Evolutionary conservation across 2,113 vertebrate species (phyloP), one percentile per base, ranked within the genome.

Genomic region (Cyprinodon brontotheroides): DNA sequence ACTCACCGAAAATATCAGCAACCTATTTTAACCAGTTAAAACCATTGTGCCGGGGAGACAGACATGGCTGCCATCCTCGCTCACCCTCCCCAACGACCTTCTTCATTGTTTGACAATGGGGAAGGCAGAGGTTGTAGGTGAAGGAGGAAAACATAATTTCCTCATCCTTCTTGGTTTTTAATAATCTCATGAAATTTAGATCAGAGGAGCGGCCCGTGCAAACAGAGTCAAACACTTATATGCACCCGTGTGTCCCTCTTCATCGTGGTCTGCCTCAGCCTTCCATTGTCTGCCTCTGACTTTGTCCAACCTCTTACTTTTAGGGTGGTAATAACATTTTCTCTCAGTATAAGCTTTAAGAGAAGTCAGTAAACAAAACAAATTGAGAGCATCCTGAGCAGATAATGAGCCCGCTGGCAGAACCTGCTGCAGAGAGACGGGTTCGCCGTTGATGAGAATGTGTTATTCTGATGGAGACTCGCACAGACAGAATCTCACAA

Each of bases 101-200:
- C 80, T 80, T 87, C 84, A 66, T 85, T 84, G 79, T 83, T 87
- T 87, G 72, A 92, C 82, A 86, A 77, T 65, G 69, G 80, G 79
- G 77, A 85, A 80, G 62, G 79, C 68, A 78, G 80, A 39, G 39
- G 73, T 73, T 53, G 83, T 68, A 88, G 76, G 74, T 72, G 80
- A 60, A 70, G 80, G 60, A 48, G 62, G 64, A 67, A 61, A 87
- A 84, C 62, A 63, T 84, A 75, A 92, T 80, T 78, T 76, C 89
- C 81, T 76, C 79, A 77, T 79, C 66, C 74, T 65, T 84, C 71
- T 81, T 72, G 13, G 39, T 83, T 89, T 88, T 90, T 87, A 80
- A 91, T 89, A 80, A 83, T 85, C 91, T 92, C 85, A 85, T 92
- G 90, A 89, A 92, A 90, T 92, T 89, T 86, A 91, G 86, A 92